Evolutionary conservation across 2,113 vertebrate genomes (phyloP), one percentile per base, ranked within the genome.

Genomic region (Nymphicus hollandicus): DNA sequence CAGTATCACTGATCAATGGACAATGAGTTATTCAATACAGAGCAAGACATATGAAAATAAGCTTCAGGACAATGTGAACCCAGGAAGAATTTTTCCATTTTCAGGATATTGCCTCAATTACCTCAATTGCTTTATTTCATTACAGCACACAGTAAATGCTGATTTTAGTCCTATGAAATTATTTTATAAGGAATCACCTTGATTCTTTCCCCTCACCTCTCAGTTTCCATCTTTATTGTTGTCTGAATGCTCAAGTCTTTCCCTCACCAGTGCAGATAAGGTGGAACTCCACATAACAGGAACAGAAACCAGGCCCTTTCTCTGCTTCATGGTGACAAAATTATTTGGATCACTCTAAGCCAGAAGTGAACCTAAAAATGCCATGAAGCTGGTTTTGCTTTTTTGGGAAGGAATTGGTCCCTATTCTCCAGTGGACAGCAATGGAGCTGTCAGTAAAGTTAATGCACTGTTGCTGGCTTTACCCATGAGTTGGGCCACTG

Each of bases 1-100:
- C 90, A 41, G 37, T 84, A 93, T 65, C 78, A 64, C 56, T 25
- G 39, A 86, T 35, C 73, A 95, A 61, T 27, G 83, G 88, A 77
- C 55, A 72, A 3, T 24, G n/a, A 56, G 6, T 24, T 84, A 78
- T 73, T 52, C 73, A 77, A 55, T 46, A 33, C 1, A 14, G 18
- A 73, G 5, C 0, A 0, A 89, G 47, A 91, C 22, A 37, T 4
- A 28, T 10, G 16, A 83, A 20, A 80, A 73, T 23, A 58, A 58
- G 69, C 31, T 43, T 47, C 37, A 61, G 27, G 46, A 66, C 37
- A 89, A 24, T 27, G 10, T 70, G 12, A 65, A 65, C 1, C 2
- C 33, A 64, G 29, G 8, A 24, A 61, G 6, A 69, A 17, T 29
- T 27, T 72, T 83, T 39, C 39, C 2, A 10, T 79, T 86, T 82